phyloP scores from a whole-genome alignment of 2,797 vertebrate species.

The Acanthurus tractus region DNA sequence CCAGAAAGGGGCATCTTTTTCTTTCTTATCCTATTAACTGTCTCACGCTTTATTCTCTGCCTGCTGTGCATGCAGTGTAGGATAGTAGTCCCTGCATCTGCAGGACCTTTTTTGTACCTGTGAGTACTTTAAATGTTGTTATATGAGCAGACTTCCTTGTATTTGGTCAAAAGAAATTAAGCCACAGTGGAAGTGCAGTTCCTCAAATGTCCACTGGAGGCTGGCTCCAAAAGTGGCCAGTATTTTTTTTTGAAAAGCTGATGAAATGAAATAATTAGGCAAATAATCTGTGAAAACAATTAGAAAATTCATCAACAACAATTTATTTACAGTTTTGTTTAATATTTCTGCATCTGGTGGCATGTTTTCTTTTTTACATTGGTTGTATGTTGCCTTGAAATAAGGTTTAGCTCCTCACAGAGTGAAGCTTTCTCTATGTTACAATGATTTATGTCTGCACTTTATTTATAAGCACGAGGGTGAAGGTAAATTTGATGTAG shows the following conservation, averaged over 20 bases:
- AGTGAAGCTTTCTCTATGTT: neutral
- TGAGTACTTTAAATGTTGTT: conserved; percentile 3
- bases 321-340: neutral
- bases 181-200: no score
- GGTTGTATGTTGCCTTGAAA: neutral
- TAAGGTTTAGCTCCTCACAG: neutral
- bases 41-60: neutral
- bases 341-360: neutral
- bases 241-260: neutral
- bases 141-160: neutral
- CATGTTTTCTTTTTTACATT: no score
- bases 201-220: no score
- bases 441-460: neutral
- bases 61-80: neutral
- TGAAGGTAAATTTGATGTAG: conserved; percentile 23
- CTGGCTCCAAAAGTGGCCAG: no score
- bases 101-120: neutral
- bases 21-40: conserved; percentile 1
- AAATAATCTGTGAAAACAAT: neutral
- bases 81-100: neutral
- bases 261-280: neutral
- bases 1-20: neutral
- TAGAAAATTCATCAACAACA: no score
- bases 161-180: no score
- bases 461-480: conserved; percentile 7